Base-by-base conservation (phyloP, 2,797 vertebrate genomes). In the Pogoniulus pusillus region DNA sequence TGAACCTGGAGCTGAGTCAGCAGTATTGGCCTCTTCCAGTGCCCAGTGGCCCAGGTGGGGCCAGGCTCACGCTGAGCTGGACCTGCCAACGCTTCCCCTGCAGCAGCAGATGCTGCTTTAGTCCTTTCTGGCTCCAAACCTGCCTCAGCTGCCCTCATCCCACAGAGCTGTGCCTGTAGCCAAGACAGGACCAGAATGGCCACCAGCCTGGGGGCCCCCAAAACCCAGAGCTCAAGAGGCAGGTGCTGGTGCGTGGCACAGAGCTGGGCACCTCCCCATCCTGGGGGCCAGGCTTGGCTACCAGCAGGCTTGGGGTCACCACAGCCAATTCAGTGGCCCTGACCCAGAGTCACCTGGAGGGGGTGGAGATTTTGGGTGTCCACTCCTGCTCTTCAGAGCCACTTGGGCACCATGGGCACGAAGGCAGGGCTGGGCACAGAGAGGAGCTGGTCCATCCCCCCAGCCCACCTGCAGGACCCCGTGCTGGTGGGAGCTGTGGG, bases 361-460 rank as follows among this genome's bases (percentile, higher is more conserved):
- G 41, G 2, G 4, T 59, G 23, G 73, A 68, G 41, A 26, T 39
- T 66, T 70, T 19, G 73, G n/a, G 43, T 5, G 2, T 24, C n/a
- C 3, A 2, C 34, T 68, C 30, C 79, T 57, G 43, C 53, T 74
- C 77, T 23, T 65, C 30, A 58, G 75, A 51, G 41, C 27, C 47
- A 3, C 0, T 2, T 20, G 76, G 55, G 34, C 65, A 64, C 53
- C 22, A 9, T 0, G 2, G 55, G 23, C 4, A 3, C 2, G 41
- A 16, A 41, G 41, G 32, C 26, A 76, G 59, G 66, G 39, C 69
- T 72, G 58, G 57, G 32, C 0, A 1, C 14, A 54, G 55, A 18
- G n/a, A 37, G 74, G 22, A 39, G 41, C 49, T 30, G 58, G 22
- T 75, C 47, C 70, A 26, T n/a, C 4, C 3, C 4, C 7, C 35